A percentile compares a stretch with the other conserved stretches of the same genome.
Evolutionary conservation across 1,140 invertebrate species (phyloP).

Genomic region (Hesperophylax magnus): DNA sequence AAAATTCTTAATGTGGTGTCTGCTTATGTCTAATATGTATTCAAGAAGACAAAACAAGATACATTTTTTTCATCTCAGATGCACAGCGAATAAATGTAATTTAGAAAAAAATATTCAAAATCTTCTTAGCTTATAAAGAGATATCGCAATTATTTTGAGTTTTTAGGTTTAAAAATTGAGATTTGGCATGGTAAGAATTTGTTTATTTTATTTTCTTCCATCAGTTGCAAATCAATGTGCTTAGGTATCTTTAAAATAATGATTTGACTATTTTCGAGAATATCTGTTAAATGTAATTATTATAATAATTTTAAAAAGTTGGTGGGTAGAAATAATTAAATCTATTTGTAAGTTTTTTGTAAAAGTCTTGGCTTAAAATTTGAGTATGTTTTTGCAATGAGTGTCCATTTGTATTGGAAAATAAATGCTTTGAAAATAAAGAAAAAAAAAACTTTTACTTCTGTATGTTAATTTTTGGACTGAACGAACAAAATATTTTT

Average conservation of each 20-base stretch:
- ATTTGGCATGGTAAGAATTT: neutral
- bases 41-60: too few relatives aligned
- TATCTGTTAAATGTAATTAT: constrained; percentile 10
- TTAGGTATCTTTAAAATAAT: neutral
- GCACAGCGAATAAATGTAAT: too few relatives aligned
- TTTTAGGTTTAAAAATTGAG: neutral
- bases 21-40: too few relatives aligned
- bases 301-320: constrained; percentile 13
- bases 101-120: too few relatives aligned
- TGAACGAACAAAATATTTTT: too few relatives aligned
- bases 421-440: constrained; percentile 50
- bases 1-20: too few relatives aligned
- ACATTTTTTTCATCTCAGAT: too few relatives aligned
- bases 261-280: neutral
- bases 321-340: constrained; percentile 31
- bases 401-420: constrained; percentile 53
- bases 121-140: too few relatives aligned
- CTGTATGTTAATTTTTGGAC: too few relatives aligned
- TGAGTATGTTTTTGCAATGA: constrained; percentile 54
- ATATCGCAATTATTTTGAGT: neutral
- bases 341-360: constrained; percentile 48
- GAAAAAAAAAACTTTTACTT: too few relatives aligned
- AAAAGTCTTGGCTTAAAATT: constrained; percentile 37
- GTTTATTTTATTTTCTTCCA: neutral
- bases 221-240: neutral